Evolutionary conservation across 37 sponge, comb jelly and placozoan species (phyloP).

Genomic region (Ephydatia muelleri): DNA sequence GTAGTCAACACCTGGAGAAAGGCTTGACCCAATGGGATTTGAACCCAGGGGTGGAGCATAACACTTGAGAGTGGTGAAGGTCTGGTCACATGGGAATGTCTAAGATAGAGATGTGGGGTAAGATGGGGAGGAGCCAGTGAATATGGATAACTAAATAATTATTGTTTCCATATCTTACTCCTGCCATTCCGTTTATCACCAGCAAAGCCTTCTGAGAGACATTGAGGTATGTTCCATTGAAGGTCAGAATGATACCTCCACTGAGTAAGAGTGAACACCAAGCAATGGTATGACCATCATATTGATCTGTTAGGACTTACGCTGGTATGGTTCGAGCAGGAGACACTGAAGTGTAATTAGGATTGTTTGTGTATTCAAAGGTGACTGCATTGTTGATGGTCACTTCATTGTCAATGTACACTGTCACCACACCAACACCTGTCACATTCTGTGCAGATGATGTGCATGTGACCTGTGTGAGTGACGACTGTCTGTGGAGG

Average conservation of each 20-base stretch:
- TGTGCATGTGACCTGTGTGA: slow-evolving; percentile 20
- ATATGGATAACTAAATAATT: background rate
- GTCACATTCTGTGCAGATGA: slow-evolving; percentile 5
- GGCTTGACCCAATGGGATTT: background rate
- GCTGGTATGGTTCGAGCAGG: slow-evolving; percentile 35
- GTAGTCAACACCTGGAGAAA: slow-evolving; percentile 16
- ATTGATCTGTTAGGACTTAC: slow-evolving; percentile 27
- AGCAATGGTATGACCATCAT: background rate
- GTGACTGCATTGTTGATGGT: slow-evolving; percentile 8
- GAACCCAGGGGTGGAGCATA: background rate
- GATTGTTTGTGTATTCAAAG: slow-evolving; percentile 41
- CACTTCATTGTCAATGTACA: slow-evolving; percentile 25
- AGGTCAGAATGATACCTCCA: slow-evolving; percentile 51
- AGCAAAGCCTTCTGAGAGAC: slow-evolving; percentile 38
- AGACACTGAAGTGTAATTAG: slow-evolving; percentile 25
- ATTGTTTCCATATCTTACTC: background rate
- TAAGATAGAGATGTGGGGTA: background rate
- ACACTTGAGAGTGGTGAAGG: background rate
- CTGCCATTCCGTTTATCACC: background rate
- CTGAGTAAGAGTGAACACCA: slow-evolving; percentile 18
- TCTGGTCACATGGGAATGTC: background rate
- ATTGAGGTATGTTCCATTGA: slow-evolving; percentile 55
- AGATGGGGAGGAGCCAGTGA: background rate
- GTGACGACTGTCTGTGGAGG: background rate
- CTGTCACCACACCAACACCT: slow-evolving; percentile 10